Base-by-base conservation (phyloP, 2,888 invertebrate genomes). In the Listrodromus nycthemerus region DNA sequence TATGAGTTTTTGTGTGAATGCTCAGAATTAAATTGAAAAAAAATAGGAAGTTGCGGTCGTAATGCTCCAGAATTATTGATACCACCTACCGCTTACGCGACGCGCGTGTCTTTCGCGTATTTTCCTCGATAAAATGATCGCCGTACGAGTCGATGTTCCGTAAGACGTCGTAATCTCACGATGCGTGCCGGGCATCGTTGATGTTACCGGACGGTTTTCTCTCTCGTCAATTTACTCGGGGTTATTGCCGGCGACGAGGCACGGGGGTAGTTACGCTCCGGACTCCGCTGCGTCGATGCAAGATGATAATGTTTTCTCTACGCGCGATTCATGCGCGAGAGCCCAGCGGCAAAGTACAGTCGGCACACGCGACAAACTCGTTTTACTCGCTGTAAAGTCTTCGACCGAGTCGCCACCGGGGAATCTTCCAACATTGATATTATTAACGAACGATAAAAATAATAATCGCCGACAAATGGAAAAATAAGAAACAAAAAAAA, bases 291-390 rank as follows among this genome's bases (percentile, higher is more conserved):
- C 37, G 58, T 27, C n/a, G 58, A 61, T 21, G 21, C 41, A 48
- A 30, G 19, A 74, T 74, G 19, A 74, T 74, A 48, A 74, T 48
- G 61, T 63, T 74, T 61, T 30, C 27, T 8, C n/a, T 63, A 58
- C 24, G 58, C 58, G 27, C 27, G 58, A 21, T 33, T 50, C 50
- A 37, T 52, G 6, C 21, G 45, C 48, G 21, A 45, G 63, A 21
- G 21, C 27, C 16, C 27, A 48, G 45, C 24, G 21, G 24, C 63
- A 30, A 63, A 33, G 19, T 37, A 21, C 21, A 67, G 66, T 67
- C 24, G 58, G 66, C 66, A 67, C 67, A 67, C 67, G 67, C 67
- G 67, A 67, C 67, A 67, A 67, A 67, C 67, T 67, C 48, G 67
- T 67, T 48, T 67, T 61, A 27, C 61, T 16, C 30, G 30, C 27